Conservation (phyloP, 2,113 vertebrate genomes). For the Alethe diademata region DNA sequence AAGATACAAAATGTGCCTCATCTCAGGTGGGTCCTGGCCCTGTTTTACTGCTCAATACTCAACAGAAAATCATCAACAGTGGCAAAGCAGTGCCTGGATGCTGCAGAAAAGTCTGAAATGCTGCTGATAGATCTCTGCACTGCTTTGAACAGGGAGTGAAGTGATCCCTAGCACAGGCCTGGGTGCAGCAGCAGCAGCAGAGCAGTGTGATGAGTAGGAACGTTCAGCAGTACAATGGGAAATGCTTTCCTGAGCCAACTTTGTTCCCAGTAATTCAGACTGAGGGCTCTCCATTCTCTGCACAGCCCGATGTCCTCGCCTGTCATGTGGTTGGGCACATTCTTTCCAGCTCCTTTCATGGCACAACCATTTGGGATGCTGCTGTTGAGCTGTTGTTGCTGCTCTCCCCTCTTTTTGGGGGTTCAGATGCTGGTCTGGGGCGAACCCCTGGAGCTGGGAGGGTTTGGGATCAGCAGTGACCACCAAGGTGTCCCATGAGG, state of each 20-base stretch:
- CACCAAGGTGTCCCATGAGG: not conserved
- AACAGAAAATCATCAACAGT: not conserved
- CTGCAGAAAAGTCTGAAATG: not conserved
- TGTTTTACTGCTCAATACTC: not conserved
- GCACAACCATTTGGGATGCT: constrained; percentile 33
- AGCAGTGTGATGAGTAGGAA: not conserved
- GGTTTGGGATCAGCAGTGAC: not conserved
- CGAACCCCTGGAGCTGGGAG: not conserved
- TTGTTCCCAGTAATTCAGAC: constrained; percentile 14
- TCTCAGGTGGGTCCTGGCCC: not conserved
- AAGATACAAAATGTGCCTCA: not conserved
- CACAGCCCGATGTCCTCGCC: constrained; percentile 25
- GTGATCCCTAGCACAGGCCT: not conserved
- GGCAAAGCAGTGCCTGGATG: not conserved
- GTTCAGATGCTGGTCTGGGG: not conserved
- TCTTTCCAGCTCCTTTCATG: constrained; percentile 63
- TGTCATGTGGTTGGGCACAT: constrained; percentile 50
- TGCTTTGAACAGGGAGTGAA: not conserved
- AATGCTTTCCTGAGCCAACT: constrained; percentile 38
- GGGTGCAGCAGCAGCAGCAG: not conserved
- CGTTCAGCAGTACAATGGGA: constrained; percentile 56
- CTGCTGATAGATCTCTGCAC: not conserved
- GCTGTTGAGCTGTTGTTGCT: not conserved
- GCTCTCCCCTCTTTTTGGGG: not conserved
- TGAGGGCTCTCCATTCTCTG: constrained; percentile 42